Evolutionary conservation across 2,888 invertebrate genomes (phyloP).

Genomic region (Nemotelus nigrinus): DNA sequence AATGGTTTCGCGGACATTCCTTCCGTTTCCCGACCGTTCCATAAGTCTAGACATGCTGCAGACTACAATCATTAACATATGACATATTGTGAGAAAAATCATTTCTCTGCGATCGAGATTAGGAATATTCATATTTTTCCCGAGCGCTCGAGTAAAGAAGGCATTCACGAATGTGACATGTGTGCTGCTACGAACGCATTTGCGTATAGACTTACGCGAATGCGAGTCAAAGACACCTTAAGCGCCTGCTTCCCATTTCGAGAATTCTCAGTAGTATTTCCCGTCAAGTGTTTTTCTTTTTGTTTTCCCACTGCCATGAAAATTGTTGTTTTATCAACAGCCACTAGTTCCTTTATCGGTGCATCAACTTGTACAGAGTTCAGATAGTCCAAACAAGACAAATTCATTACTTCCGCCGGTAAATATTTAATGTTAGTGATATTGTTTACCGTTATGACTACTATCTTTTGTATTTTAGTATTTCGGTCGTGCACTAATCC

Average conservation of each 20-base stretch:
- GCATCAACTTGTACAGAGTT: constrained; percentile 29
- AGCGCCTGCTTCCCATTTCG: constrained; percentile 38
- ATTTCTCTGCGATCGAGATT: constrained; percentile 5
- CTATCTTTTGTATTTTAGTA: constrained; percentile 24
- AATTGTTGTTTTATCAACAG: not conserved
- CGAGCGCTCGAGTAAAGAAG: too few species aligned
- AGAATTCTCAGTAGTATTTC: not conserved
- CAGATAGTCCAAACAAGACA: constrained; percentile 35
- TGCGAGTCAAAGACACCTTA: constrained; percentile 17
- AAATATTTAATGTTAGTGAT: constrained; percentile 42
- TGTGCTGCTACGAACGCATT: not conserved
- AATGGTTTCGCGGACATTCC: constrained; percentile 36
- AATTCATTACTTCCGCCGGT: constrained; percentile 44
- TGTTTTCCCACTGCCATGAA: not conserved
- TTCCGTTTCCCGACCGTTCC: constrained; percentile 39
- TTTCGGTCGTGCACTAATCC: constrained; percentile 28
- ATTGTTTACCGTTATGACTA: constrained; percentile 32
- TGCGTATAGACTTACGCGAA: not conserved
- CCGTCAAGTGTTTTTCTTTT: not conserved
- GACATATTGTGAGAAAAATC: constrained; percentile 49
- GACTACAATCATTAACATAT: constrained; percentile 49
- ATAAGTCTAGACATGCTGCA: constrained; percentile 48
- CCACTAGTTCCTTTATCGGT: constrained; percentile 9
- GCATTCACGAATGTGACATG: not conserved
- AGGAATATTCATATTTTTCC: not conserved